Evolutionary conservation across 2,797 vertebrate genomes (phyloP).

Genomic region (Phalanger gymnotis): DNA sequence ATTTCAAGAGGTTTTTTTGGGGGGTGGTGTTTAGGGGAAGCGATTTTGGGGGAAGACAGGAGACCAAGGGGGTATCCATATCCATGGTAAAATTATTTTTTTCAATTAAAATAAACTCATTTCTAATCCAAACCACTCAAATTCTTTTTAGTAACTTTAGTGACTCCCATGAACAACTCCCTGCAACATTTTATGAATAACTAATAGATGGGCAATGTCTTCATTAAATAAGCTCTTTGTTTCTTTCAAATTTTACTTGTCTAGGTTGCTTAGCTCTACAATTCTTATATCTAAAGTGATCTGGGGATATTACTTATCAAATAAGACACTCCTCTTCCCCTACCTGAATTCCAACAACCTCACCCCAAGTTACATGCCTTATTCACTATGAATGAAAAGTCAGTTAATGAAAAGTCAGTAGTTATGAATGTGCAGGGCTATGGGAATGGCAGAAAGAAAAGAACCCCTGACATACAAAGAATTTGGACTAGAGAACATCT

Average conservation of each 20-base stretch:
- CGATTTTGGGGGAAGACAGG: conserved; percentile 9
- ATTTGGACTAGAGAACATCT: conserved; percentile 72
- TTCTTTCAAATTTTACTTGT: conserved; percentile 27
- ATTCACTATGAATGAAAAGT: conserved; percentile 59
- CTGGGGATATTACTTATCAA: conserved; percentile 39
- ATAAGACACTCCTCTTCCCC: conserved; percentile 11
- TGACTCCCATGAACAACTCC: not conserved
- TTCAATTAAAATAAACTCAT: not conserved
- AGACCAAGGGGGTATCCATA: not conserved
- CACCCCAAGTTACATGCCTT: conserved; percentile 64
- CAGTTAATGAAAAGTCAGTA: conserved; percentile 58
- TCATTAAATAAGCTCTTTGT: conserved; percentile 62
- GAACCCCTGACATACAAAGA: conserved; percentile 70
- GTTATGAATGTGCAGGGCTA: conserved; percentile 51
- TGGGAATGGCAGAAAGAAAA: conserved; percentile 67
- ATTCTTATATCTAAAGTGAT: conserved; percentile 52
- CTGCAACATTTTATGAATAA: not conserved
- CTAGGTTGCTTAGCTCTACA: conserved; percentile 49
- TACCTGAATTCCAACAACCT: conserved; percentile 45
- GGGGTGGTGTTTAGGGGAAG: not conserved
- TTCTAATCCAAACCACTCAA: not conserved
- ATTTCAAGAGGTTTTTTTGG: not conserved
- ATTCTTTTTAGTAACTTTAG: not conserved
- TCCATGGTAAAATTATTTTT: conserved; percentile 24
- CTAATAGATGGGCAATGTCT: not conserved